Evolutionary conservation across 2,888 invertebrate genomes (phyloP).

Genomic region (Clunio marinus): DNA sequence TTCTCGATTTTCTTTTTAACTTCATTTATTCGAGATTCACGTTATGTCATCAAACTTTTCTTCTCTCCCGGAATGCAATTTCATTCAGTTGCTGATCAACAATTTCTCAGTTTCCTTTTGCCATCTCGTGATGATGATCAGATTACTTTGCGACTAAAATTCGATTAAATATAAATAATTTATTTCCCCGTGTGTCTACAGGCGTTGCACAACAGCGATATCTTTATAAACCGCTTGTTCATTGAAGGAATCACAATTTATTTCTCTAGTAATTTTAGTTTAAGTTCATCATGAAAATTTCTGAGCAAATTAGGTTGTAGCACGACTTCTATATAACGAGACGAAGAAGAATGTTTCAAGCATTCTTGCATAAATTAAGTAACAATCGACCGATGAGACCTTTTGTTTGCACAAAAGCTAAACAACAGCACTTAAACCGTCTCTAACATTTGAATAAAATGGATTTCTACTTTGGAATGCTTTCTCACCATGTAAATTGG

Average conservation of each 20-base stretch:
- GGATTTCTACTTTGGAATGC: background rate
- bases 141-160: background rate
- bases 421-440: background rate
- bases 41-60: conserved; percentile 13
- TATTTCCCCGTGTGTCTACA: background rate
- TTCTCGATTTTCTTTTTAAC: background rate
- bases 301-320: too few relatives aligned
- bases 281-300: too few relatives aligned
- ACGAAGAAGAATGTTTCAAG: background rate
- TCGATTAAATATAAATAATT: background rate
- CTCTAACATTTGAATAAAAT: background rate
- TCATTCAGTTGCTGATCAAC: background rate
- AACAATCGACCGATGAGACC: background rate
- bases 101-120: too few relatives aligned
- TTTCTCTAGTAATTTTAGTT: too few relatives aligned
- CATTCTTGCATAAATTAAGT: conserved; percentile 21
- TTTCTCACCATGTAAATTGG: conserved; percentile 1
- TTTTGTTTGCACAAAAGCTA: conserved; percentile 5
- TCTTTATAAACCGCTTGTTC: too few relatives aligned
- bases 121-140: background rate
- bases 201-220: background rate
- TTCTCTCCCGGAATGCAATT: background rate
- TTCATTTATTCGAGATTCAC: background rate
- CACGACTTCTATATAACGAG: too few relatives aligned
- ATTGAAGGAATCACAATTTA: too few relatives aligned